phyloP scores from a whole-genome alignment of 2,888 invertebrate species.

The Scaeva pyrastri region DNA sequence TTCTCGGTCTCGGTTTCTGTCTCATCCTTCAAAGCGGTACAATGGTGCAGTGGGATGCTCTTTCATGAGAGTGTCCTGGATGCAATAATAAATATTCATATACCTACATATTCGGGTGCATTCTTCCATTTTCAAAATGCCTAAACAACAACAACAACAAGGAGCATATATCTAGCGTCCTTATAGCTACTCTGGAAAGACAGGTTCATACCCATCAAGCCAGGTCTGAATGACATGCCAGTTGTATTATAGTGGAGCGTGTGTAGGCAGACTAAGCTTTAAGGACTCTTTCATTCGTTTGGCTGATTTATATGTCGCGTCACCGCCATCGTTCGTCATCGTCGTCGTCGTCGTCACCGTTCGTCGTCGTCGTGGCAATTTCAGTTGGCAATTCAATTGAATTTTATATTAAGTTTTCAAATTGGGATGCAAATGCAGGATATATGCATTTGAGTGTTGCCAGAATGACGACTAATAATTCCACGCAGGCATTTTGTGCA shows the following conservation, averaged over 20 bases:
- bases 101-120: constrained; percentile 57
- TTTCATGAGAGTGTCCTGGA: constrained; percentile 44
- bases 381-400: constrained; percentile 73
- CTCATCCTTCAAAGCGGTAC: constrained; percentile 56
- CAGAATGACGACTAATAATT: constrained; percentile 27
- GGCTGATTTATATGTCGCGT: constrained; percentile 62
- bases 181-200: background rate
- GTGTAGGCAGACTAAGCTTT: constrained; percentile 49
- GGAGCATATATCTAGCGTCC: too few relatives aligned
- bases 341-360: background rate
- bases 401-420: constrained; percentile 71
- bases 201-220: constrained; percentile 8
- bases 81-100: constrained; percentile 74
- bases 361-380: constrained; percentile 57
- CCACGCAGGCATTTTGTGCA: constrained; percentile 62
- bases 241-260: background rate
- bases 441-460: constrained; percentile 58
- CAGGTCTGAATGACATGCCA: constrained; percentile 17
- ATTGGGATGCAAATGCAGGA: constrained; percentile 48
- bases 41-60: constrained; percentile 43
- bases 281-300: constrained; percentile 41
- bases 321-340: background rate
- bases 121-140: constrained; percentile 59
- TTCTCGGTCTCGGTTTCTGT: constrained; percentile 31
- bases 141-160: constrained; percentile 22